Evolutionary conservation across 2,797 vertebrate species (phyloP).

Genomic region (Urophycis tenuis): DNA sequence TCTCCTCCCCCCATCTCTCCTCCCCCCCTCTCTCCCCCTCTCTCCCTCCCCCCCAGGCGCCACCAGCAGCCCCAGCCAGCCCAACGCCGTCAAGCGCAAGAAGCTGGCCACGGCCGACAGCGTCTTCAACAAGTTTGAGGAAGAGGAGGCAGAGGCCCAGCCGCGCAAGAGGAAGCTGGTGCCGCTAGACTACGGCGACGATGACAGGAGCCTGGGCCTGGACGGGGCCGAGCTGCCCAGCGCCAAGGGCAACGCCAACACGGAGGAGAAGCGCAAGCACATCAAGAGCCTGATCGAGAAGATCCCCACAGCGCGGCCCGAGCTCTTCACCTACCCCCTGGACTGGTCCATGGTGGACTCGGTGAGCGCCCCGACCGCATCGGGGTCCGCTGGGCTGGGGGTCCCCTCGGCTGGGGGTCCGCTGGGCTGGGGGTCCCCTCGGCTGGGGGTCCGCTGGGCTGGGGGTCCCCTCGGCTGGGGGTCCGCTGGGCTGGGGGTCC

Average conservation of each 20-base stretch:
- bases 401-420: no score
- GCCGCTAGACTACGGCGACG: slow-evolving; percentile 94
- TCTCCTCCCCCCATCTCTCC: not conserved
- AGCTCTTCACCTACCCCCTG: slow-evolving; percentile 95
- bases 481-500: no score
- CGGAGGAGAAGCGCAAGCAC: slow-evolving; percentile 97
- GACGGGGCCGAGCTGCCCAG: slow-evolving; percentile 64
- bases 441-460: no score
- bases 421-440: no score
- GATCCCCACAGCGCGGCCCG: slow-evolving; percentile 94
- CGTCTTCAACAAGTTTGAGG: slow-evolving; percentile 97
- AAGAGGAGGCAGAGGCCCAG: slow-evolving; percentile 93
- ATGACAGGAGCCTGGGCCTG: slow-evolving; percentile 80
- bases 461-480: no score
- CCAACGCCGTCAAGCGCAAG: slow-evolving; percentile 87
- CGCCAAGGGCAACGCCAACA: slow-evolving; percentile 84
- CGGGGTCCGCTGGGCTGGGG: no score
- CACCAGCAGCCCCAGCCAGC: slow-evolving; percentile 90
- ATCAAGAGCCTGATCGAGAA: slow-evolving; percentile 99
- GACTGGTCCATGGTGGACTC: slow-evolving; percentile 84
- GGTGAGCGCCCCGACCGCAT: slow-evolving; percentile 53
- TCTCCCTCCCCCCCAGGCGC: slow-evolving; percentile 66
- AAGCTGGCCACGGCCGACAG: slow-evolving; percentile 88
- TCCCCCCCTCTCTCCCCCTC: not conserved
- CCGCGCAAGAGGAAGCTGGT: slow-evolving; percentile 95